These are phyloP conservation scores for Acleris emargana DNA, from an alignment of 2,888 invertebrate genomes.

Conservation along the genomic window DNA sequence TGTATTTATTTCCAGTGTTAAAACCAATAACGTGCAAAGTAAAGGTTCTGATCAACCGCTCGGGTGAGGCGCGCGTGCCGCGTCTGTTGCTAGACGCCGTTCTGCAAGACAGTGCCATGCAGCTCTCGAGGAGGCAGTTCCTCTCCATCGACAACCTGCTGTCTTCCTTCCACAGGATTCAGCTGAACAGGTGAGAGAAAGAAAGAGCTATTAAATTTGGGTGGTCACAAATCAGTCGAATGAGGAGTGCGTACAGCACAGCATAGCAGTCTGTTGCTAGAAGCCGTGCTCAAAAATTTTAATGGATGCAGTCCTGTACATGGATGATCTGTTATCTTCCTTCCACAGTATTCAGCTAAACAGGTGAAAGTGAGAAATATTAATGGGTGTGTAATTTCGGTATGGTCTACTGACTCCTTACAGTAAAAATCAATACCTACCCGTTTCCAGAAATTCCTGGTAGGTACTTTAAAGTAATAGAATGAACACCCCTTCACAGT, in stretches of 20 bases:
- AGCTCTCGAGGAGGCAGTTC: constrained; percentile 89
- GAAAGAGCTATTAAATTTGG: constrained; percentile 24
- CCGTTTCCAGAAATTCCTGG: too few species aligned
- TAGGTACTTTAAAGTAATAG: too few species aligned
- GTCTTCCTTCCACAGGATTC: constrained; percentile 85
- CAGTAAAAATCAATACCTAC: too few species aligned
- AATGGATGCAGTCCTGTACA: constrained; percentile 87
- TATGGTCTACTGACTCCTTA: too few species aligned
- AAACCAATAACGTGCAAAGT: constrained; percentile 91
- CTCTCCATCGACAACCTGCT: constrained; percentile 83
- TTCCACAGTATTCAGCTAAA: constrained; percentile 87
- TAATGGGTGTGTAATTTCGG: too few species aligned
- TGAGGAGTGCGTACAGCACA: constrained; percentile 83
- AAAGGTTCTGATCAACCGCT: constrained; percentile 89
- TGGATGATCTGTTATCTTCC: constrained; percentile 81
- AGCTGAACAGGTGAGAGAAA: constrained; percentile 84
- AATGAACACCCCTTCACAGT: too few species aligned
- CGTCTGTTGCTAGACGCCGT: constrained; percentile 86
- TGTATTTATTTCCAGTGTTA: constrained; percentile 83
- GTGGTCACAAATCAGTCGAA: constrained; percentile 88
- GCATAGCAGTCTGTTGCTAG: constrained; percentile 76
- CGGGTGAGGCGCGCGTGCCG: constrained; percentile 85
- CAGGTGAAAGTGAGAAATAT: constrained; percentile 68
- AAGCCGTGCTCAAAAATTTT: constrained; percentile 89
- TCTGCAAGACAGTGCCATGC: constrained; percentile 89